Percentiles rank a stretch among this genome's conserved stretches.
Conservation (phyloP, 2,113 vertebrate genomes). For the Sorex fumeus region DNA sequence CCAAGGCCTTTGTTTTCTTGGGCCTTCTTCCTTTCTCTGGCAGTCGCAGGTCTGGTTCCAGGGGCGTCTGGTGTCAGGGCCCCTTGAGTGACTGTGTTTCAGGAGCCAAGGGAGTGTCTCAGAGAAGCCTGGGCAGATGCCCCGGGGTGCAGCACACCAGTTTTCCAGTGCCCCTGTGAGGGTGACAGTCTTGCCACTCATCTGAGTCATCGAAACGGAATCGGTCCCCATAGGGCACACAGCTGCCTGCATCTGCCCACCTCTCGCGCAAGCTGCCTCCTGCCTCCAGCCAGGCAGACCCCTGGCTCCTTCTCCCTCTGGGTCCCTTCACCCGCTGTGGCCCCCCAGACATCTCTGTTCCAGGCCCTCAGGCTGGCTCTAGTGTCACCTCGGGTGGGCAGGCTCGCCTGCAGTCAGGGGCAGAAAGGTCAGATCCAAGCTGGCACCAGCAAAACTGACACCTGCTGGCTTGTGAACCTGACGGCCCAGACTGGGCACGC, state of each 20-base stretch:
- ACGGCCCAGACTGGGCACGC: not conserved
- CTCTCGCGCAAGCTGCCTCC: not conserved
- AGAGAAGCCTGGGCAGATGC: not conserved
- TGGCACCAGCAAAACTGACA: not conserved
- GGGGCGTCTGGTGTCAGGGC: not conserved
- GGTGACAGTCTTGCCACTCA: not conserved
- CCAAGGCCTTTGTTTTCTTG: not conserved
- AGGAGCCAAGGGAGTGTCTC: not conserved
- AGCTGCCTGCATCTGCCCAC: too few relatives aligned
- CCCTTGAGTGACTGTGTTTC: not conserved
- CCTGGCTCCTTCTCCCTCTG: not conserved
- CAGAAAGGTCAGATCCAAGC: not conserved
- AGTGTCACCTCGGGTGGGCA: too few relatives aligned
- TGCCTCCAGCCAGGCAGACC: not conserved
- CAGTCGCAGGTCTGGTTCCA: not conserved
- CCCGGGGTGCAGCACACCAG: not conserved
- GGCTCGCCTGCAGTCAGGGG: not conserved
- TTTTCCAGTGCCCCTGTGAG: not conserved
- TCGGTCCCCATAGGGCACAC: accelerated
- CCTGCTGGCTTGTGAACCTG: not conserved
- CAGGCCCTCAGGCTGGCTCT: too few relatives aligned
- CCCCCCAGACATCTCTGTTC: too few relatives aligned
- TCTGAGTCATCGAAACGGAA: not conserved
- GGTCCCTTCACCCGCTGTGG: not conserved
- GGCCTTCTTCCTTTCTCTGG: not conserved